These are phyloP conservation scores for Phyllostomus hastatus DNA, from an alignment of 2,113 vertebrate species.

Conservation along the genomic window DNA sequence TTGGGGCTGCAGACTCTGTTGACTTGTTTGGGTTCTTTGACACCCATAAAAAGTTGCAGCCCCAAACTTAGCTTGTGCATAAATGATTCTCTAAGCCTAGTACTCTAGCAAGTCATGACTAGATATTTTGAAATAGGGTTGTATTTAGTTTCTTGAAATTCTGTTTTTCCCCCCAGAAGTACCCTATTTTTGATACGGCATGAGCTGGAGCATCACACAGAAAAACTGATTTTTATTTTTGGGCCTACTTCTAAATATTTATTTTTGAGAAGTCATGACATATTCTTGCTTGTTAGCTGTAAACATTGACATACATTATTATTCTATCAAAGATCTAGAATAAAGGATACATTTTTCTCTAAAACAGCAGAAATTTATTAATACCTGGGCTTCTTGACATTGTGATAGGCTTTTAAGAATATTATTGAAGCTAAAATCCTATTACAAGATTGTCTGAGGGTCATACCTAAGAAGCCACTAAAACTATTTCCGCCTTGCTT, in stretches of 20 bases:
- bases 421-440: neutral
- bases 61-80: neutral
- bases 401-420: neutral
- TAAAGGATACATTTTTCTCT: conserved; percentile 34
- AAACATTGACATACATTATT: neutral
- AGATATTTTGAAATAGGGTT: neutral
- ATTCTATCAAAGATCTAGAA: neutral
- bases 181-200: neutral
- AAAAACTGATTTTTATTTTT: neutral
- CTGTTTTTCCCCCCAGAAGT: neutral
- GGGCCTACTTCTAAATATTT: neutral
- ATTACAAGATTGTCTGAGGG: neutral
- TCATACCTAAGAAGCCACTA: neutral
- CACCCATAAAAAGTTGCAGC: conserved; percentile 10
- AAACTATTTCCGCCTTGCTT: neutral
- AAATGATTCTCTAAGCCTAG: conserved; percentile 18
- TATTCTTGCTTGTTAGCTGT: conserved; percentile 17
- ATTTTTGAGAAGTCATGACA: conserved; percentile 16
- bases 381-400: neutral
- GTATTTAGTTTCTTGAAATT: conserved; percentile 13
- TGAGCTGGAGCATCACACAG: neutral
- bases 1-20: neutral
- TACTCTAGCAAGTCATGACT: neutral
- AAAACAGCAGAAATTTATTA: neutral
- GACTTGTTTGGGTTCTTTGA: neutral